Percentiles rank a stretch among this genome's conserved stretches.
Conservation (phyloP, 2,797 vertebrate species). For the Carcharodon carcharias region DNA sequence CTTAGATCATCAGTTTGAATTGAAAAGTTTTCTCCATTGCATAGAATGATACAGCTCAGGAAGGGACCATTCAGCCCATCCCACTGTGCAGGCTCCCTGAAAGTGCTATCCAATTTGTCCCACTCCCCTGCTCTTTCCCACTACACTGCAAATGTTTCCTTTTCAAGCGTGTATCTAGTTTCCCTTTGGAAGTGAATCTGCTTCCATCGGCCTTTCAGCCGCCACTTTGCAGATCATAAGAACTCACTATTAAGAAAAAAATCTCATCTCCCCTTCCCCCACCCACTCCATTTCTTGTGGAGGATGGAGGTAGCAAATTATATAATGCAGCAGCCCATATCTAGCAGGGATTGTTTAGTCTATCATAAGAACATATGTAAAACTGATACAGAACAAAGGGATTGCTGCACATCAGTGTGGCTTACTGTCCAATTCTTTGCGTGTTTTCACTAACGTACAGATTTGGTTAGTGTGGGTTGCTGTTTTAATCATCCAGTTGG, state of each 20-base stretch:
- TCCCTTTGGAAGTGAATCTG: neutral
- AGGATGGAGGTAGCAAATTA: neutral
- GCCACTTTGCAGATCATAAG: neutral
- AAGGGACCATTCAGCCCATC: neutral
- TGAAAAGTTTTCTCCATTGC: neutral
- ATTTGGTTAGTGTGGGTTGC: neutral
- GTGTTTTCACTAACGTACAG: neutral
- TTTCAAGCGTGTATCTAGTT: neutral
- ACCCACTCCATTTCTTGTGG: neutral
- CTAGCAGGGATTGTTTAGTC: neutral
- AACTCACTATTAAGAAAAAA: neutral
- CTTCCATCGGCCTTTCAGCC: neutral
- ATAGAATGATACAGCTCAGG: neutral
- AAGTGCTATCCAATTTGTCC: neutral
- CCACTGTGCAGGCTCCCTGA: neutral
- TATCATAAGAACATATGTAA: neutral
- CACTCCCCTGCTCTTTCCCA: neutral
- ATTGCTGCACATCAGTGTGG: neutral
- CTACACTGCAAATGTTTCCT: neutral
- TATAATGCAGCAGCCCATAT: neutral
- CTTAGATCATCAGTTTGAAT: neutral
- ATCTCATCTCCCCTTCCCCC: neutral
- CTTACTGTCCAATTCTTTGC: neutral
- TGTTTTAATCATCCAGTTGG: neutral
- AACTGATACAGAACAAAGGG: neutral